Evolutionary conservation across 2,113 vertebrate genomes (phyloP), one percentile per base, ranked within the genome.

Genomic region (Kobus ellipsiprymnus): DNA sequence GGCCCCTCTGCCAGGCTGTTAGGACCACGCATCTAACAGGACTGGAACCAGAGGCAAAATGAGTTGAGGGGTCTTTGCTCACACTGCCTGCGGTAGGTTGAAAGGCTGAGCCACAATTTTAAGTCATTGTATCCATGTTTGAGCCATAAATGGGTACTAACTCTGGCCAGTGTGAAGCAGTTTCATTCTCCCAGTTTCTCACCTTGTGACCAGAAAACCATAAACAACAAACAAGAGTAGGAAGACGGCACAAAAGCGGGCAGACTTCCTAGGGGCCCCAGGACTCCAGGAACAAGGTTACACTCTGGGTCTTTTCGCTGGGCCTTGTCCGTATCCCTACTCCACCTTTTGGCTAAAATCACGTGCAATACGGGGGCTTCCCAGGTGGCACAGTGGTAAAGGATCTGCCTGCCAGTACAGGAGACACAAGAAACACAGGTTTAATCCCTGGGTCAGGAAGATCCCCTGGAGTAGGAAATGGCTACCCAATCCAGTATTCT

Each of bases 11-110:
- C 1, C 1, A 16, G 10, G 36, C 11, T 12, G 5, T 44, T 19
- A 87, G 30, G 16, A 30, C 60, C 2, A 1, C 0, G 14, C 3
- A n/a, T 10, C 7, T 2, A 17, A 40, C 6, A 19, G 14, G 9
- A 19, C 29, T 14, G 21, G 40, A n/a, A 8, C 4, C 23, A 17
- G 1, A 57, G 23, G 11, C 33, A 55, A 46, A 27, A 4, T 36
- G 36, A 40, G 6, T 15, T 2, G 6, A 29, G 0, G 12, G 11
- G 6, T 16, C 10, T 52, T 50, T 36, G 46, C 25, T 48, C 21
- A 7, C 17, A 13, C 29, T 33, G 44, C 16, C 36, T 50, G n/a
- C 0, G 2, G 40, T 4, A 25, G 8, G 27, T 44, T 80, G 81
- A 82, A 54, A 67, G 5, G 25, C 27, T 27, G n/a, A 92, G 3